These are phyloP conservation scores for Phthorimaea operculella DNA, from an alignment of 1,140 invertebrate genomes.

Conservation along the genomic window DNA sequence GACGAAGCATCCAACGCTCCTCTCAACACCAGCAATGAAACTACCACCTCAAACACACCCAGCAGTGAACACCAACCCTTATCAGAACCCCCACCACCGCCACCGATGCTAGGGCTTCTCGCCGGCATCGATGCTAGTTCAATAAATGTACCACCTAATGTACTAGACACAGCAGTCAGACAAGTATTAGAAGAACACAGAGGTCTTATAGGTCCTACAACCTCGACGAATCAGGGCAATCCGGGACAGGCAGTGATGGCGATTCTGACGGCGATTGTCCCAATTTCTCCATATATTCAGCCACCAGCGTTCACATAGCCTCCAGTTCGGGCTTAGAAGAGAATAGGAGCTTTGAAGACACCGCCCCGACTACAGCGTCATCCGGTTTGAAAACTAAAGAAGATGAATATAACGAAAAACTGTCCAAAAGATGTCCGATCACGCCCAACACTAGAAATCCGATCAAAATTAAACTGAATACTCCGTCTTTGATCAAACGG, in stretches of 20 bases:
- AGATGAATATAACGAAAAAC: constrained; percentile 52
- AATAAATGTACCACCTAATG: constrained; percentile 23
- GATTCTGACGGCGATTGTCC: constrained; percentile 80
- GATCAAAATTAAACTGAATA: constrained; percentile 61
- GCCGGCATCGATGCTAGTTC: too few relatives aligned
- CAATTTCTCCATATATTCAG: constrained; percentile 85
- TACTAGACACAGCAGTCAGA: constrained; percentile 52
- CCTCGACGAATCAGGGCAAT: too few relatives aligned
- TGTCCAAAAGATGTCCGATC: constrained; percentile 54
- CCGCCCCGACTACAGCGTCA: constrained; percentile 1
- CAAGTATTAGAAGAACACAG: constrained; percentile 49
- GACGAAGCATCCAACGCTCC: constrained; percentile 23
- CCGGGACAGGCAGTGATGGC: constrained; percentile 49
- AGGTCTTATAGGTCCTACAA: constrained; percentile 23
- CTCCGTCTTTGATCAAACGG: constrained; percentile 48
- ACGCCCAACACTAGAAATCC: constrained; percentile 53
- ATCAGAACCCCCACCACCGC: constrained; percentile 1
- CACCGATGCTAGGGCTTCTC: too few relatives aligned
- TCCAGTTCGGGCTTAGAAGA: constrained; percentile 39
- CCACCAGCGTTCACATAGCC: constrained; percentile 80
- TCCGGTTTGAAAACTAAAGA: constrained; percentile 13
- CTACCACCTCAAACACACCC: neutral
- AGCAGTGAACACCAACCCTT: neutral
- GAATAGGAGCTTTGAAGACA: constrained; percentile 15
- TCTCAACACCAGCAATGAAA: constrained; percentile 8